Evolutionary conservation across 2,888 invertebrate species (phyloP).

Genomic region (Mesochorus sp.): DNA sequence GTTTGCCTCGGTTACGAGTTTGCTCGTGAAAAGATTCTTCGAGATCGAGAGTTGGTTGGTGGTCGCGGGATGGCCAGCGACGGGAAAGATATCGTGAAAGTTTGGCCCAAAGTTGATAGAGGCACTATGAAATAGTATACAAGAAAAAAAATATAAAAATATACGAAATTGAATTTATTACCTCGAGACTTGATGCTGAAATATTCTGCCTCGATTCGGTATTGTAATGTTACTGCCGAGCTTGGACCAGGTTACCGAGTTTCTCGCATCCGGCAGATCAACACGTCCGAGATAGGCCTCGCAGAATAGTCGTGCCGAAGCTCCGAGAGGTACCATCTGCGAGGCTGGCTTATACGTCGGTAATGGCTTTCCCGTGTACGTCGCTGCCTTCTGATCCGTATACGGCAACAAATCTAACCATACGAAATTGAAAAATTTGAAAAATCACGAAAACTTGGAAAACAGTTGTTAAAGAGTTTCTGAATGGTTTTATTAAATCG

Average conservation of each 20-base stretch:
- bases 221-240: conserved; percentile 84
- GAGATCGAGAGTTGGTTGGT: too few species aligned
- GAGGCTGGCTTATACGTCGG: conserved; percentile 88
- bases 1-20: too few species aligned
- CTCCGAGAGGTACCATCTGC: conserved; percentile 86
- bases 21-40: too few species aligned
- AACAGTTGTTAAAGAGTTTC: too few species aligned
- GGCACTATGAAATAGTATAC: not conserved
- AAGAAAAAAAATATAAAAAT: not conserved
- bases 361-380: conserved; percentile 82
- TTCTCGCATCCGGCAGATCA: conserved; percentile 88
- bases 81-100: not conserved
- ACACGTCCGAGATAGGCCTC: conserved; percentile 91
- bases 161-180: conserved; percentile 67
- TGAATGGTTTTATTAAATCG: too few species aligned
- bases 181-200: conserved; percentile 82
- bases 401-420: conserved; percentile 66
- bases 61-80: too few species aligned
- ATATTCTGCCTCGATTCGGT: conserved; percentile 80
- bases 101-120: not conserved
- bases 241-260: conserved; percentile 88
- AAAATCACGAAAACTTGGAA: too few species aligned
- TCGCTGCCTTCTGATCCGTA: conserved; percentile 84
- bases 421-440: too few species aligned
- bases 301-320: conserved; percentile 87